phyloP scores from a whole-genome alignment of 2,113 vertebrate species.

The Thunnus maccoyii region DNA sequence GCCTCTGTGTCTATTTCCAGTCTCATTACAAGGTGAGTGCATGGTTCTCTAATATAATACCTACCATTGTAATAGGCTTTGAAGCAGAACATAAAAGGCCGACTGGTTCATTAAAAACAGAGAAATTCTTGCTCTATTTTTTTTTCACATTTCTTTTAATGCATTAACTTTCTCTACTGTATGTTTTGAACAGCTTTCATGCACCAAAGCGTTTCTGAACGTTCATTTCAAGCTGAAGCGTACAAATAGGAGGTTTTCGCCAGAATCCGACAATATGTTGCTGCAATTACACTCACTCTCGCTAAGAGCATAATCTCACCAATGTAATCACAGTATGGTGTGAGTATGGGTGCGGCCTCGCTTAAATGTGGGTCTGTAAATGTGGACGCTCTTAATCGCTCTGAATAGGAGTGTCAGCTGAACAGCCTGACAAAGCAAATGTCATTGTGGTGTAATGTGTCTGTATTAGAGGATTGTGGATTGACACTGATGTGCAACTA shows the following conservation, averaged over 20 bases:
- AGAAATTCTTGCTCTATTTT: too few relatives aligned
- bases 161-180: background rate
- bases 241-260: background rate
- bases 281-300: background rate
- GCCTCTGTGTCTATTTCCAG: background rate
- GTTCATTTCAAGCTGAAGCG: background rate
- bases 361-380: constrained; percentile 8
- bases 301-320: constrained; percentile 22
- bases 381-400: constrained; percentile 22
- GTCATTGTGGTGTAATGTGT: constrained; percentile 5
- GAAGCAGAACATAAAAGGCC: background rate
- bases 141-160: too few relatives aligned
- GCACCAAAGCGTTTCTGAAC: background rate
- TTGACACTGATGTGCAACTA: background rate
- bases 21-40: background rate
- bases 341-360: background rate
- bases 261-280: background rate
- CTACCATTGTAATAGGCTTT: background rate
- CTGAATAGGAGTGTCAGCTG: constrained; percentile 13
- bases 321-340: constrained; percentile 3
- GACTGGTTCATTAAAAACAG: background rate
- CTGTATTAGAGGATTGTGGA: background rate
- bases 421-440: constrained; percentile 2
- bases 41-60: background rate
- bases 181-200: background rate